Evolutionary conservation across 2,888 invertebrate species (phyloP).

Genomic region (Tenthredo scrophulariae): DNA sequence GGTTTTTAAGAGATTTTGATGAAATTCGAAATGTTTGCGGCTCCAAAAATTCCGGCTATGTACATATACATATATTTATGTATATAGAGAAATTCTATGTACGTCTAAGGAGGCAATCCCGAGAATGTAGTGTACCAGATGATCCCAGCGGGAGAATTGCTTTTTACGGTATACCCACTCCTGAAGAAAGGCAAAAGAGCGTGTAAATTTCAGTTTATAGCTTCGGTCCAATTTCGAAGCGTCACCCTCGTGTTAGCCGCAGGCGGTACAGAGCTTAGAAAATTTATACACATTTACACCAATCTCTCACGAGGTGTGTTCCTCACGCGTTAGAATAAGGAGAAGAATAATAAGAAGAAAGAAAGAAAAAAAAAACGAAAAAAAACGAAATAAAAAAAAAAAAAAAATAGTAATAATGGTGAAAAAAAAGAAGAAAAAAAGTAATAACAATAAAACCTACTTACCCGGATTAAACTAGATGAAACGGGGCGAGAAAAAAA

Average conservation of each 20-base stretch:
- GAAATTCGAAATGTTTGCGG: background rate
- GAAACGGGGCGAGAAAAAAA: background rate
- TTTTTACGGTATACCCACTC: conserved; percentile 30
- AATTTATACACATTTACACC: background rate
- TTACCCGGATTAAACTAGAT: background rate
- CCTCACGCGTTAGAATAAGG: background rate
- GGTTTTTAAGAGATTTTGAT: background rate
- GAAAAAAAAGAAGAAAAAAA: background rate
- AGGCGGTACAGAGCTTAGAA: conserved; percentile 11
- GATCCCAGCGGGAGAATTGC: conserved; percentile 12
- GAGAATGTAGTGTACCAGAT: background rate
- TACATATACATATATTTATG: background rate
- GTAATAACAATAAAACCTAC: background rate
- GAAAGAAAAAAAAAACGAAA: background rate
- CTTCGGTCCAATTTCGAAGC: conserved; percentile 24
- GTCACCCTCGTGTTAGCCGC: conserved; percentile 23
- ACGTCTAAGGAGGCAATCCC: background rate
- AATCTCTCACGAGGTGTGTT: background rate
- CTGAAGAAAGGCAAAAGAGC: background rate
- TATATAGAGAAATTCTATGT: background rate
- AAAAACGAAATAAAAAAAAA: too few species aligned
- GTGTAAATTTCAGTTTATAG: conserved; percentile 40
- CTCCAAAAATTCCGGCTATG: background rate
- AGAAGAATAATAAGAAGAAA: background rate
- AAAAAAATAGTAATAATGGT: background rate